Base-by-base conservation (phyloP, 2,113 vertebrate species). In the Marmota flaviventris region DNA sequence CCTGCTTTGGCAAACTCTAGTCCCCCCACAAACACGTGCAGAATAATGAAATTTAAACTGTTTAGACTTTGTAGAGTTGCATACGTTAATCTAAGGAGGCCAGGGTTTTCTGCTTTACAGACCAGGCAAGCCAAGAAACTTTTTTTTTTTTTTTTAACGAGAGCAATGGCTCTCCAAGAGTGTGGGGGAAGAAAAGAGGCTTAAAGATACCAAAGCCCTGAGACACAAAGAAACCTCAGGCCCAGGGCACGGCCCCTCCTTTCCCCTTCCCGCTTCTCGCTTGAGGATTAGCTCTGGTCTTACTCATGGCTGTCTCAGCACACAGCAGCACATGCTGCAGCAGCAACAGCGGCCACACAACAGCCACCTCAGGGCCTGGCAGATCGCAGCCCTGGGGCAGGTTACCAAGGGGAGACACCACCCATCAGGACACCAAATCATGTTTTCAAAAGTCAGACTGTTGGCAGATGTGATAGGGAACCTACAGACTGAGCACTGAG, bases 171-270 rank as follows among this genome's bases (percentile, higher is more conserved):
- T 96, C 51, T 87, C 78, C 67, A 65, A 96, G 86, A 73, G 22
- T 29, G 45, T 42, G 16, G 8, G 11, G 56, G 34, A 83, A 94
- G 76, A 91, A 93, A 96, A 96, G 83, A 97, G n/a, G 94, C 93
- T 95, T 95, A 94, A 77, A 96, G 84, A 81, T 56, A 93, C 78
- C 73, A 75, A 91, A 94, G 91, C 39, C 72, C 86, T 75, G n/a
- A 83, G 61, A 98, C 89, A 97, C 94, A 97, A 96, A 98, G 94
- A 96, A 78, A 92, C 45, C 85, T 83, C n/a, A 88, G 29, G 83
- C 73, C 69, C n/a, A 2, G 48, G 39, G 22, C 61, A 1, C 8
- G 6, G 65, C 56, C 94, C 95, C 90, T 70, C 67, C 92, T 24
- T 86, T 29, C 29, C n/a, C 24, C 85, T 53, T 61, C 76, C 77